Evolutionary conservation across 2,888 invertebrate species (phyloP), one percentile per base, ranked within the genome.

Genomic region (Diarsia rubi): DNA sequence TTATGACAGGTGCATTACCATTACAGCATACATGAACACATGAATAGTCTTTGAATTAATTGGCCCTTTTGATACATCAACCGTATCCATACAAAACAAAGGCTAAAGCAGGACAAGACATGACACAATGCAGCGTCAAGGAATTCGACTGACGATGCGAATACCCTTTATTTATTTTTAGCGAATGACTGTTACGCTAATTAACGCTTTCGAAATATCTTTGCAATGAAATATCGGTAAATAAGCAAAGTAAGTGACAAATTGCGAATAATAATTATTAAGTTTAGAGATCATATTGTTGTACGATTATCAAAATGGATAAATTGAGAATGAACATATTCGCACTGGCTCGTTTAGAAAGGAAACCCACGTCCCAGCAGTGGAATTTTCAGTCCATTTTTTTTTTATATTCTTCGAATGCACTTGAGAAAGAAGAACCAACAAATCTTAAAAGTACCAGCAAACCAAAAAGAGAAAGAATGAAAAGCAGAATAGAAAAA

Each of bases 141-240:
- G 63, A 72, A 80, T 69, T 47, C 69, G 62, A 24, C 67, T 83
- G 83, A 69, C 69, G 72, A 69, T 54, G 81, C 54, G 42, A 59
- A 73, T 65, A 69, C 69, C 60, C 69, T 60, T 64, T 37, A 42
- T 84, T 77, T 83, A 83, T 83, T 83, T 81, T 54, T 47, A n/a
- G 69, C 52, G 45, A 64, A 52, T 62, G 64, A 71, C 76, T 83
- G 65, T 27, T 37, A 71, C 68, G 65, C 73, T 75, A 84, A 84
- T 84, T 84, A 80, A 72, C 68, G 72, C 69, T 65, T 49, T 45
- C 21, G 19, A 72, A 70, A 60, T 67, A 60, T 24, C 19, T 59
- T 45, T 59, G 24, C 42, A 59, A 14, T 31, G 42, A 78, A 8
- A 60, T 42, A 37, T 60, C 21, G 44, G 27, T 42, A 14, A 37